Evolutionary conservation across 2,113 vertebrate species (phyloP).

Genomic region (Dromiciops gliroides): DNA sequence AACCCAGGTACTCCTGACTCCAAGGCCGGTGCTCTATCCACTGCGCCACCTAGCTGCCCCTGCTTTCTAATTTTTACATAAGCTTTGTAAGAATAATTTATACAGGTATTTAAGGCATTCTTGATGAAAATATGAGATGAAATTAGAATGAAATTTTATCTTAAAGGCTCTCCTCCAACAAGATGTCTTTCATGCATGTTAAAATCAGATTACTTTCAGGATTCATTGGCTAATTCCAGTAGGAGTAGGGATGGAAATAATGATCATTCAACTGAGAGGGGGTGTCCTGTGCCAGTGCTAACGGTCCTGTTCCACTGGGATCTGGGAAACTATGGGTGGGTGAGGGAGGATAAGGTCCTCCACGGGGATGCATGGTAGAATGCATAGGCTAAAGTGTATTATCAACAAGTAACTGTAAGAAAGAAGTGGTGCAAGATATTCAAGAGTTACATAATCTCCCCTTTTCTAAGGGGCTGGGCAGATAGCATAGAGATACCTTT

Average conservation of each 20-base stretch:
- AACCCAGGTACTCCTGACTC: no score
- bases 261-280: background rate
- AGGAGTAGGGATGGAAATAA: background rate
- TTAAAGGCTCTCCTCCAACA: background rate
- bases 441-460: background rate
- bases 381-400: background rate
- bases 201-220: background rate
- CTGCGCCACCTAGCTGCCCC: no score
- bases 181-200: background rate
- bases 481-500: background rate
- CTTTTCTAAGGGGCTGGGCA: background rate
- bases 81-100: background rate
- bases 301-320: background rate
- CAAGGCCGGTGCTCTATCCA: no score
- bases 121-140: background rate
- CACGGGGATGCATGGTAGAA: background rate
- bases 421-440: background rate
- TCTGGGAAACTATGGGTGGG: background rate
- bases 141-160: background rate
- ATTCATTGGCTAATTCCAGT: background rate
- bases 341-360: background rate
- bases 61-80: no score
- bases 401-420: background rate
- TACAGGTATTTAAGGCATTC: background rate
- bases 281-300: background rate